phyloP scores from a whole-genome alignment of 1,140 invertebrate genomes.

The Idris sp. region DNA sequence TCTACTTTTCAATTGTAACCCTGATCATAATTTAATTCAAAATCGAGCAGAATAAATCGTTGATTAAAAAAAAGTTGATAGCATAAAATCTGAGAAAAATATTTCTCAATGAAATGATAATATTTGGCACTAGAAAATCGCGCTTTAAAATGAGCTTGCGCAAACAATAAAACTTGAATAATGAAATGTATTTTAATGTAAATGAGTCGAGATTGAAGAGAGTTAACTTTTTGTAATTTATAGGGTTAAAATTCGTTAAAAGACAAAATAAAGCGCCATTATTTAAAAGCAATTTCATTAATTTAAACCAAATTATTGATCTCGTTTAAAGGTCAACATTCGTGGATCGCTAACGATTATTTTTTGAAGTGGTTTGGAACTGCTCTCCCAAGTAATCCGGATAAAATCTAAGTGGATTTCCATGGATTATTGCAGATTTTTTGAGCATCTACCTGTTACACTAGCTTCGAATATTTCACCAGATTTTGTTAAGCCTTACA shows the following conservation, averaged over 20 bases:
- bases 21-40: no score
- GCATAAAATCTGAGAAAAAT: no score
- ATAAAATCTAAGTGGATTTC: conserved; percentile 31
- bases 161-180: conserved; percentile 12
- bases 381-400: conserved; percentile 27
- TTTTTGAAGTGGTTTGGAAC: conserved; percentile 18
- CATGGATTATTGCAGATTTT: conserved; percentile 50
- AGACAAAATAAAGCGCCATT: no score
- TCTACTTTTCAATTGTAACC: no score
- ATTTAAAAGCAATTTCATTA: conserved; percentile 4
- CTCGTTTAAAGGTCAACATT: conserved; percentile 23
- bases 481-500: conserved; percentile 18
- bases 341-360: conserved; percentile 11
- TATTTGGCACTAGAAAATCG: background rate
- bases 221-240: no score
- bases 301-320: conserved; percentile 43
- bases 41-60: no score
- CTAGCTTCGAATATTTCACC: conserved; percentile 22
- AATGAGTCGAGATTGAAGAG: no score
- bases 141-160: conserved; percentile 7
- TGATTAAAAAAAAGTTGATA: no score
- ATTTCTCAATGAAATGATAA: conserved; percentile 10
- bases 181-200: no score
- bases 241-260: no score
- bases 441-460: conserved; percentile 47